Percentiles rank a stretch among this genome's conserved stretches.
Evolutionary conservation across 2,888 invertebrate genomes (phyloP).

Genomic region (Poecilus cupreus): DNA sequence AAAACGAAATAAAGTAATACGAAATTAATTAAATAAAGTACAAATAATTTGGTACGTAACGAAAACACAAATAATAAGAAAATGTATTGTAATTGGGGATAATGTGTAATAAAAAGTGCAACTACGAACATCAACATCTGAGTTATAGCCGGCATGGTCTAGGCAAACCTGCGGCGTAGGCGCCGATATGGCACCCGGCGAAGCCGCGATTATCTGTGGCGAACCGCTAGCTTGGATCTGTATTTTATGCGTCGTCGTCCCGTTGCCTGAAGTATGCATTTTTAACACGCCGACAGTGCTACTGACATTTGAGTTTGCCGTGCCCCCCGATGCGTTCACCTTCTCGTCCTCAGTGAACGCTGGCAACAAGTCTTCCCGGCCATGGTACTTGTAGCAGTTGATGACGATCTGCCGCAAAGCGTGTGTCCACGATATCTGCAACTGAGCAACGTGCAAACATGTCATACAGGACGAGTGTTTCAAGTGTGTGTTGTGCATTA

Average conservation of each 20-base stretch:
- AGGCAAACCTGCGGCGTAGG: conserved; percentile 84
- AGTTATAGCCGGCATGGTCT: conserved; percentile 80
- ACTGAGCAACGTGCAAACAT: conserved; percentile 60
- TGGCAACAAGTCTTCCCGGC: conserved; percentile 94
- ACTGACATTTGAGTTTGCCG: conserved; percentile 73
- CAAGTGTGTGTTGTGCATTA: conserved; percentile 70
- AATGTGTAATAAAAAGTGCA: conserved; percentile 60
- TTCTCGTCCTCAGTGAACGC: conserved; percentile 95
- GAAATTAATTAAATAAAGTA: conserved; percentile 58
- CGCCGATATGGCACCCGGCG: conserved; percentile 73
- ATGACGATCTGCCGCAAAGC: conserved; percentile 96
- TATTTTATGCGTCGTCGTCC: conserved; percentile 72
- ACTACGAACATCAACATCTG: conserved; percentile 84
- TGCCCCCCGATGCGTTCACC: conserved; percentile 78
- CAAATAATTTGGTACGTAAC: conserved; percentile 44
- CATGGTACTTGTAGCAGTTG: conserved; percentile 98
- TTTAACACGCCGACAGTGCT: conserved; percentile 74
- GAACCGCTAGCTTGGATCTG: conserved; percentile 75
- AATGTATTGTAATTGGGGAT: conserved; percentile 41
- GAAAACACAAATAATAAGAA: conserved; percentile 43
- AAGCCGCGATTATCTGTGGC: conserved; percentile 74
- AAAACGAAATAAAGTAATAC: conserved; percentile 58
- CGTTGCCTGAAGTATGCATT: conserved; percentile 73
- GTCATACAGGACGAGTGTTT: conserved; percentile 41
- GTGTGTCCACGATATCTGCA: conserved; percentile 97